phyloP scores from a whole-genome alignment of 1,140 invertebrate genomes.

The Drosophila suzukii region DNA sequence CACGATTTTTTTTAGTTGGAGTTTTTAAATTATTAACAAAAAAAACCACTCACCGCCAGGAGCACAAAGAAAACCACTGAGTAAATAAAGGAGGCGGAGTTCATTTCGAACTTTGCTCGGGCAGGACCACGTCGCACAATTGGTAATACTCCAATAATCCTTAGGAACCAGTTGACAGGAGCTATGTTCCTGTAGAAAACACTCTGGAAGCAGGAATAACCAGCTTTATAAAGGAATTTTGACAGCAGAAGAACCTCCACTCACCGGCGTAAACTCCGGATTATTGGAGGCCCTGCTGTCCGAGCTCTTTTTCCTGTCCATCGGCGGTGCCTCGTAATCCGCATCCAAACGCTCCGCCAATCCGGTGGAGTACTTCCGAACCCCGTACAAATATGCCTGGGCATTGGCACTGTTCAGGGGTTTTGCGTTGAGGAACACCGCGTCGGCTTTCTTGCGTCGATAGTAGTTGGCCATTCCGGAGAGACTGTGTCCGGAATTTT shows the following conservation, averaged over 20 bases:
- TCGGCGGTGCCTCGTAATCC: slow-evolving; percentile 49
- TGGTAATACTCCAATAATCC: slow-evolving; percentile 87
- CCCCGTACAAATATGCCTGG: slow-evolving; percentile 67
- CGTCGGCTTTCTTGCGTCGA: slow-evolving; percentile 74
- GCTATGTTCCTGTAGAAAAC: slow-evolving; percentile 87
- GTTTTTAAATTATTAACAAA: not conserved
- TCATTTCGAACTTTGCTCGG: slow-evolving; percentile 85
- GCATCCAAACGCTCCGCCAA: slow-evolving; percentile 71
- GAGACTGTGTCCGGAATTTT: slow-evolving; percentile 48
- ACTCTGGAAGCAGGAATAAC: slow-evolving; percentile 66
- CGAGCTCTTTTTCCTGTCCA: slow-evolving; percentile 60
- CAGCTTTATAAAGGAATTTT: not conserved
- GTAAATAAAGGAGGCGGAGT: slow-evolving; percentile 86
- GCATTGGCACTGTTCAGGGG: slow-evolving; percentile 72
- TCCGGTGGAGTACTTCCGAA: slow-evolving; percentile 76
- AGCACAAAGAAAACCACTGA: slow-evolving; percentile 85
- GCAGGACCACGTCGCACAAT: slow-evolving; percentile 85
- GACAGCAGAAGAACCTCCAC: not conserved
- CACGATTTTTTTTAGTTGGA: too few relatives aligned
- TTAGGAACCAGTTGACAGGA: slow-evolving; percentile 86
- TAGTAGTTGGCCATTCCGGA: slow-evolving; percentile 74
- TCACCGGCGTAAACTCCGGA: slow-evolving; percentile 70
- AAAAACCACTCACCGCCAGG: slow-evolving; percentile 73
- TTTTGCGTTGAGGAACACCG: slow-evolving; percentile 78
- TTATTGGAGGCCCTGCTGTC: slow-evolving; percentile 63